Percentiles rank a stretch among this genome's conserved stretches.
Evolutionary conservation across 2,113 vertebrate species (phyloP).

Genomic region (Aspidoscelis tigris): DNA sequence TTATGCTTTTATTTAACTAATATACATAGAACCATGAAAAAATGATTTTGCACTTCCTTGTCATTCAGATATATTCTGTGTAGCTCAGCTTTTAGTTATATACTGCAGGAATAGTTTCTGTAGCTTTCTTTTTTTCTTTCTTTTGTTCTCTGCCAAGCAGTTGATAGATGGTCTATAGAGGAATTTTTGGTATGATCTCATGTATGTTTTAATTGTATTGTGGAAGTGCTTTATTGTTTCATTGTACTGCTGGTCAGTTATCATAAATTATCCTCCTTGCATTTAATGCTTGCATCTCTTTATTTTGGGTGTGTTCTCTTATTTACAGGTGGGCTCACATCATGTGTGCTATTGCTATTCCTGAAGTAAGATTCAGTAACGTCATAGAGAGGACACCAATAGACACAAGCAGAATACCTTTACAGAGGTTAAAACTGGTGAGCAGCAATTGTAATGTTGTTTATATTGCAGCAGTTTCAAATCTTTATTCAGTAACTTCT

Average conservation of each 20-base stretch:
- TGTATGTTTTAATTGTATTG: too few species aligned
- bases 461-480: slow-evolving; percentile 19
- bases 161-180: too few species aligned
- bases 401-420: slow-evolving; percentile 90
- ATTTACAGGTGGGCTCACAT: slow-evolving; percentile 93
- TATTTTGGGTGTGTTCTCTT: slow-evolving; percentile 51
- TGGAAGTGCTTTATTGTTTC: too few species aligned
- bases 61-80: too few species aligned
- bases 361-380: slow-evolving; percentile 92
- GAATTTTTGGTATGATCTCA: too few species aligned
- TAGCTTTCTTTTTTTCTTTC: too few species aligned
- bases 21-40: background rate
- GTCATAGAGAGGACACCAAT: slow-evolving; percentile 89
- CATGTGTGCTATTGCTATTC: slow-evolving; percentile 93
- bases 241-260: too few species aligned
- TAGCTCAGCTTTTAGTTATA: too few species aligned
- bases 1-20: background rate
- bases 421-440: slow-evolving; percentile 95
- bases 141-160: too few species aligned
- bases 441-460: slow-evolving; percentile 67
- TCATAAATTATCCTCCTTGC: too few species aligned
- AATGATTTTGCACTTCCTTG: too few species aligned
- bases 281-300: slow-evolving; percentile 20
- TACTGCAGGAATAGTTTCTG: too few species aligned
- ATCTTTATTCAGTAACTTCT: slow-evolving; percentile 24